phyloP scores from a whole-genome alignment of 2,797 vertebrate genomes.

The Argyrosomus regius region DNA sequence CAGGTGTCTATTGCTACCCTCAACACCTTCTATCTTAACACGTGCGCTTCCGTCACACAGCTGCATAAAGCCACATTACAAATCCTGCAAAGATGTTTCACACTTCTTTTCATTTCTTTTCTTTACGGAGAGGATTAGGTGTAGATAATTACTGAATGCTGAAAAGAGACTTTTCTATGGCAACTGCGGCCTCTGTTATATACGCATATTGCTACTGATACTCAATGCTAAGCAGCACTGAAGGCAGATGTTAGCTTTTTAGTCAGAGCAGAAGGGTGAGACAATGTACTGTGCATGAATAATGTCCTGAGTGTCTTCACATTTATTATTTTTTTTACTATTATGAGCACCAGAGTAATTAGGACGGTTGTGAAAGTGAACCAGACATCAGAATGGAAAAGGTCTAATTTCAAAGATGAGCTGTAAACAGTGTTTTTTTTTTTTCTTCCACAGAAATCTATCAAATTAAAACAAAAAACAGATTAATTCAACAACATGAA shows the following conservation, averaged over 20 bases:
- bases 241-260: constrained; percentile 71
- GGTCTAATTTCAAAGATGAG: constrained; percentile 56
- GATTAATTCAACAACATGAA: constrained; percentile 59
- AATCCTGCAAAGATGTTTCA: constrained; percentile 16
- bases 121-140: constrained; percentile 16
- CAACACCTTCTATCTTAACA: constrained; percentile 38
- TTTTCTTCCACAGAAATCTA: constrained; percentile 43
- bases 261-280: constrained; percentile 48
- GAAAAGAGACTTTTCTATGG: constrained; percentile 46
- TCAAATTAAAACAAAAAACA: constrained; percentile 68
- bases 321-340: constrained; percentile 23
- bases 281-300: constrained; percentile 66
- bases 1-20: constrained; percentile 54
- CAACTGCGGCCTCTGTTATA: constrained; percentile 45
- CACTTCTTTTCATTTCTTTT: constrained; percentile 8
- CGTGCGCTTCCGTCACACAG: constrained; percentile 18
- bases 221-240: constrained; percentile 44
- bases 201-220: constrained; percentile 27
- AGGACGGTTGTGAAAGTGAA: constrained; percentile 55
- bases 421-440: constrained; percentile 38
- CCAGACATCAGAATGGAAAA: constrained; percentile 40
- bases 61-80: constrained; percentile 4
- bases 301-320: constrained; percentile 61
- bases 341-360: constrained; percentile 49
- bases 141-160: constrained; percentile 25